These are phyloP conservation scores for Acrobasis suavella DNA, from an alignment of 2,888 invertebrate genomes.

Conservation along the genomic window DNA sequence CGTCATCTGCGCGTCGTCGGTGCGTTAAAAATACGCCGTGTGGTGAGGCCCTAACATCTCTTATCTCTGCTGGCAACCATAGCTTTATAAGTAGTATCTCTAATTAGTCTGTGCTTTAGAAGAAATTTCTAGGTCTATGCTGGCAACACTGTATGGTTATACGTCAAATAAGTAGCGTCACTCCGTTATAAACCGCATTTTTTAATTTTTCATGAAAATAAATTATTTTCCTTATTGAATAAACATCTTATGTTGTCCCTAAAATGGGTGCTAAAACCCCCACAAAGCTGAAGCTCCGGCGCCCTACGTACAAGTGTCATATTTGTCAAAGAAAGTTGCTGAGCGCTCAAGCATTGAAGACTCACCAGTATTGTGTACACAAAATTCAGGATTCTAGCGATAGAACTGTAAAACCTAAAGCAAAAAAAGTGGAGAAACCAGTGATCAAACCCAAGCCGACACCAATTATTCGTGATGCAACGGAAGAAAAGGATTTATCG, in stretches of 20 bases:
- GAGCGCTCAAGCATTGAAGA: conserved; percentile 43
- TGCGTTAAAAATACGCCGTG: no score
- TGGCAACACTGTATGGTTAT: neutral
- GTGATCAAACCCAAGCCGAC: conserved; percentile 5
- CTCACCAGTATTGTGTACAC: conserved; percentile 48
- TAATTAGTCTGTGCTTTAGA: no score
- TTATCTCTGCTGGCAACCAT: no score
- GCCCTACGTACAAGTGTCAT: conserved; percentile 49
- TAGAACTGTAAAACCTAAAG: conserved; percentile 3
- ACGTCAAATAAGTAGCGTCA: conserved; percentile 36
- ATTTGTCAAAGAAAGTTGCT: conserved; percentile 52
- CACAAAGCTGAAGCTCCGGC: conserved; percentile 45
- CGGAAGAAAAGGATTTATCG: conserved; percentile 15
- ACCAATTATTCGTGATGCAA: conserved; percentile 24
- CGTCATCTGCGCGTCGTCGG: no score
- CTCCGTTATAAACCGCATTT: conserved; percentile 18
- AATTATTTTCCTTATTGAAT: neutral
- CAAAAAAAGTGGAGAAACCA: conserved; percentile 23
- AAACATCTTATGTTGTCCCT: conserved; percentile 28
- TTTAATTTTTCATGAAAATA: neutral
- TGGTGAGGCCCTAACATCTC: no score
- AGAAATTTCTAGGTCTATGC: no score
- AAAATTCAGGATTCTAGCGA: conserved; percentile 30
- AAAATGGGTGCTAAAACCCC: conserved; percentile 59
- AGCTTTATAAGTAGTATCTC: no score